These are phyloP conservation scores for Melipona beecheii DNA, from an alignment of 2,888 invertebrate species.

Conservation along the genomic window DNA sequence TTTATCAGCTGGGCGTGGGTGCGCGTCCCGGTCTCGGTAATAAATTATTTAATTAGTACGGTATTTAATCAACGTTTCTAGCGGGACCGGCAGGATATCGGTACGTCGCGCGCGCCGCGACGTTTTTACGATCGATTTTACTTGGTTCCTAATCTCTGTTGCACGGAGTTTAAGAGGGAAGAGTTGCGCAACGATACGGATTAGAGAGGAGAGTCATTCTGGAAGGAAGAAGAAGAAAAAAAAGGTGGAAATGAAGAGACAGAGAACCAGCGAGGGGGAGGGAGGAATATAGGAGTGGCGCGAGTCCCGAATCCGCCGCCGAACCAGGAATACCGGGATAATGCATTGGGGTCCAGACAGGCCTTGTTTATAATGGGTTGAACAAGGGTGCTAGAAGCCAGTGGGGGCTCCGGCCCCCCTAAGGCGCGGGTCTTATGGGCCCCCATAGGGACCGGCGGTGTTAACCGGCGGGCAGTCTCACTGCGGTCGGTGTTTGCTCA, in stretches of 20 bases:
- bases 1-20: conserved; percentile 70
- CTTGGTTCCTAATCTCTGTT: too few relatives aligned
- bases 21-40: conserved; percentile 61
- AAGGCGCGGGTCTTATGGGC: conserved; percentile 79
- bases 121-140: not conserved
- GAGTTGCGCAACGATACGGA: conserved; percentile 7
- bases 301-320: conserved; percentile 64
- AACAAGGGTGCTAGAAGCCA: conserved; percentile 84
- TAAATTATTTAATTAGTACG: conserved; percentile 80
- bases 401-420: conserved; percentile 81
- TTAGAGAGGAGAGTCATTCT: conserved; percentile 9
- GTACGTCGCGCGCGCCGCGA: conserved; percentile 25
- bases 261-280: conserved; percentile 25
- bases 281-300: conserved; percentile 47
- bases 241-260: conserved; percentile 42
- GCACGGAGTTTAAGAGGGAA: not conserved
- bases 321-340: conserved; percentile 75
- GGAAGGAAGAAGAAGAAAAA: too few relatives aligned
- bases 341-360: conserved; percentile 79
- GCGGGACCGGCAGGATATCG: conserved; percentile 19
- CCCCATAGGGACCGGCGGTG: conserved; percentile 77
- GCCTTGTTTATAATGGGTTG: conserved; percentile 83
- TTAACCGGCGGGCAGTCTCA: conserved; percentile 80
- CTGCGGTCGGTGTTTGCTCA: conserved; percentile 81
- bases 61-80: conserved; percentile 76